Percentiles rank a stretch among this genome's conserved stretches.
These are phyloP conservation scores for Reticulitermes speratus DNA, from an alignment of 1,140 invertebrate genomes.

Conservation along the genomic window DNA sequence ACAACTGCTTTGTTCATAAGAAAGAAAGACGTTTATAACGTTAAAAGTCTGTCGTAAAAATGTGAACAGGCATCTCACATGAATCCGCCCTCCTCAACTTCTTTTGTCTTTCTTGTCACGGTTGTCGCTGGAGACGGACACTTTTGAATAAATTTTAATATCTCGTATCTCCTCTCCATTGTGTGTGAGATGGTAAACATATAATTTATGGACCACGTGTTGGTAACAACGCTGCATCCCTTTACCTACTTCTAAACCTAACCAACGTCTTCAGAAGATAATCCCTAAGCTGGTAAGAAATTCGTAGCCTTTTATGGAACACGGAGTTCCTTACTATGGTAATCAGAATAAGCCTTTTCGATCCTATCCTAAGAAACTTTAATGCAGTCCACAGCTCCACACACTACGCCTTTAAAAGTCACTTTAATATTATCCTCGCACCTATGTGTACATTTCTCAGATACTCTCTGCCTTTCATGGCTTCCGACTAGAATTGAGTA, in stretches of 20 bases:
- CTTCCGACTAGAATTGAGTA: too few species aligned
- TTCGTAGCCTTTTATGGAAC: too few species aligned
- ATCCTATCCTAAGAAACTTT: too few species aligned
- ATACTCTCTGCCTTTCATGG: too few species aligned
- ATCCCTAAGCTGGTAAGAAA: too few species aligned
- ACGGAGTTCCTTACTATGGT: too few species aligned
- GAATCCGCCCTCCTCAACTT: background rate
- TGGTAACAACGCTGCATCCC: background rate
- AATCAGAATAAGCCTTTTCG: too few species aligned
- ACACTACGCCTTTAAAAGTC: too few species aligned
- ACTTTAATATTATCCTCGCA: too few species aligned
- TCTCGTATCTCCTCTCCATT: constrained; percentile 5
- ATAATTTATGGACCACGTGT: background rate
- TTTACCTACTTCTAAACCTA: background rate
- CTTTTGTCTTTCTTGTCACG: constrained; percentile 11
- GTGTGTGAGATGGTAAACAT: background rate
- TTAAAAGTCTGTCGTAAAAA: constrained; percentile 17
- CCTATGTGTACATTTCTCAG: too few species aligned
- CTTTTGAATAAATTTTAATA: constrained; percentile 15
- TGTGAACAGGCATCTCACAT: background rate
- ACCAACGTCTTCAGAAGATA: too few species aligned
- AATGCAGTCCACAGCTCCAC: too few species aligned
- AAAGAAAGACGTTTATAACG: constrained; percentile 5
- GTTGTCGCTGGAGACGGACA: background rate
- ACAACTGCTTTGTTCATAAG: background rate